Conservation (phyloP, 2,888 invertebrate genomes). For the Ennomos quercinarius region DNA sequence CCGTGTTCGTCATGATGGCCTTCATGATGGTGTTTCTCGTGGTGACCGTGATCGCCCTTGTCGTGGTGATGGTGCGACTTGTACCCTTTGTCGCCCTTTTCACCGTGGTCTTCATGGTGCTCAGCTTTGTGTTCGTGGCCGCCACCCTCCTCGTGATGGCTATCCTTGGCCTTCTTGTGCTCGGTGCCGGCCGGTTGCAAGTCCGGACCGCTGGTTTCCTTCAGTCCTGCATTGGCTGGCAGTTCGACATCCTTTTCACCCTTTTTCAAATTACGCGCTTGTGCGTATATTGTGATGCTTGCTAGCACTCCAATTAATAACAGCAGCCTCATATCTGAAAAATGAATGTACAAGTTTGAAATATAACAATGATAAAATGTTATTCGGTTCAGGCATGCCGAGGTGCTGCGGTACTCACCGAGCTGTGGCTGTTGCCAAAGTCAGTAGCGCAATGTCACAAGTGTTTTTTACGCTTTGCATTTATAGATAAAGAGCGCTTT, state of each 20-base stretch:
- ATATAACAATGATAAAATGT: not conserved
- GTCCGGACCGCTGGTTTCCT: slow-evolving; percentile 57
- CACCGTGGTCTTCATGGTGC: slow-evolving; percentile 89
- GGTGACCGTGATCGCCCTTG: slow-evolving; percentile 91
- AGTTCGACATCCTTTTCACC: slow-evolving; percentile 53
- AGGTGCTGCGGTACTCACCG: slow-evolving; percentile 31
- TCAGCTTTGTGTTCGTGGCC: slow-evolving; percentile 89
- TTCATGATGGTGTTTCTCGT: slow-evolving; percentile 91
- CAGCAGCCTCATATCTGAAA: slow-evolving; percentile 69
- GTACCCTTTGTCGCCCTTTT: slow-evolving; percentile 92
- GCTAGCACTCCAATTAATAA: slow-evolving; percentile 62
- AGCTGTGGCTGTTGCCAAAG: slow-evolving; percentile 54
- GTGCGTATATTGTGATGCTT: slow-evolving; percentile 57
- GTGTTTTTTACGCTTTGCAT: slow-evolving; percentile 70
- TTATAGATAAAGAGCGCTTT: slow-evolving; percentile 81
- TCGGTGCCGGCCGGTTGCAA: slow-evolving; percentile 81
- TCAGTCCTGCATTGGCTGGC: slow-evolving; percentile 38
- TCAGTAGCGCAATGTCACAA: slow-evolving; percentile 70
- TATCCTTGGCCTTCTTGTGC: slow-evolving; percentile 76
- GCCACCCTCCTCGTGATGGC: slow-evolving; percentile 87
- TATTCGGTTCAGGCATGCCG: slow-evolving; percentile 26
- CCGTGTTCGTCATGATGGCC: slow-evolving; percentile 92
- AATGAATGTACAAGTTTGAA: slow-evolving; percentile 1
- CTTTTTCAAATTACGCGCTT: slow-evolving; percentile 68
- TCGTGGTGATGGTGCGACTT: slow-evolving; percentile 91